Conservation (phyloP, 2,113 vertebrate genomes). For the Malurus cyaneus region DNA sequence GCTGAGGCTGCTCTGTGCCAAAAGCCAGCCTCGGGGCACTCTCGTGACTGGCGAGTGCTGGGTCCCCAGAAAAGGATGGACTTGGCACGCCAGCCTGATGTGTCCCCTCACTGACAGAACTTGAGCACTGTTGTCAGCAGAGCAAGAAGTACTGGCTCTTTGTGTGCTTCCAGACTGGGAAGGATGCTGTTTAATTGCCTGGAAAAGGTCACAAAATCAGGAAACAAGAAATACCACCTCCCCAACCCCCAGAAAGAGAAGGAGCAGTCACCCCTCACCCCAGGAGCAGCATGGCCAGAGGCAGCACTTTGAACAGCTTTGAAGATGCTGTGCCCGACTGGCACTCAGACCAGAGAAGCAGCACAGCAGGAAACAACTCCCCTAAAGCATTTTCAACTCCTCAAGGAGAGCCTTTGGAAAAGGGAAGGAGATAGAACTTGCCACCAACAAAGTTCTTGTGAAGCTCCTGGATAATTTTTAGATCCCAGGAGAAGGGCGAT, state of each 20-base stretch:
- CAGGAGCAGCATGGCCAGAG: background rate
- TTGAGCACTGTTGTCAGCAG: accelerated
- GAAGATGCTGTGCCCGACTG: background rate
- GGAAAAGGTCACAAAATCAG: background rate
- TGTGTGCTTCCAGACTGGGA: background rate
- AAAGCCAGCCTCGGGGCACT: background rate
- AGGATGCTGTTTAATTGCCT: background rate
- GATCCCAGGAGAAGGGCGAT: background rate
- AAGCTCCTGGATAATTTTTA: background rate
- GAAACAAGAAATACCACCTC: background rate
- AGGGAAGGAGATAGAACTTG: background rate
- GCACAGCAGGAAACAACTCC: background rate
- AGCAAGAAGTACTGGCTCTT: background rate
- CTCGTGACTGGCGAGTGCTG: accelerated
- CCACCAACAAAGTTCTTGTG: background rate
- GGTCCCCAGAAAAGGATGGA: background rate
- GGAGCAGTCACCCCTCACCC: background rate
- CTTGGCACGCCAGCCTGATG: accelerated
- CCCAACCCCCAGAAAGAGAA: background rate
- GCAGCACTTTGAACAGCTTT: background rate
- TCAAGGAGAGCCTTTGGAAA: background rate
- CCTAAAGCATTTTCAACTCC: background rate
- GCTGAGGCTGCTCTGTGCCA: background rate
- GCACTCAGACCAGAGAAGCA: background rate
- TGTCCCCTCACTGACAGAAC: background rate